Base-by-base conservation (phyloP, 2,888 invertebrate genomes). In the Ligdia adustata region DNA sequence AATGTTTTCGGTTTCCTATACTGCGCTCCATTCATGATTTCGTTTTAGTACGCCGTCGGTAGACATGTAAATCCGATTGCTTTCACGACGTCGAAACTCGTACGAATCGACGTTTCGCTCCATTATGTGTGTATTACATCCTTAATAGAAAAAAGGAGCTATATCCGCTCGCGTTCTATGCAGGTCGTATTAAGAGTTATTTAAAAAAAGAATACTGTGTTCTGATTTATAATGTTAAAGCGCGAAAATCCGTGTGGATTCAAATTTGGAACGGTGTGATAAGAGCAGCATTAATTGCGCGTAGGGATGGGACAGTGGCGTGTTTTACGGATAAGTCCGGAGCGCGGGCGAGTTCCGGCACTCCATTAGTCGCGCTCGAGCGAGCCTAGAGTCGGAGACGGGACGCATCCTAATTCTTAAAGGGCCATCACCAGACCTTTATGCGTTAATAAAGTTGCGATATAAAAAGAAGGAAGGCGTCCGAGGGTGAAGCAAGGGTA, bases 371-470 rank as follows among this genome's bases (percentile, higher is more conserved):
- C 87, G 85, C 60, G 80, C 75, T 80, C 82, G 76, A 79, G 69
- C 74, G 82, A 71, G 75, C 67, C n/a, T 71, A 70, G 72, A 73
- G 71, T 72, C 75, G 77, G 66, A 76, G 72, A 68, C 79, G 83
- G 85, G 86, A 79, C 87, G 86, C 82, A 82, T 88, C 86, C 87
- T 88, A 88, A 89, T 88, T 88, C 89, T 87, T 88, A 83, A 87
- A 82, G 86, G 88, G 82, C 88, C 87, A 90, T 90, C 89, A 82
- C 72, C 71, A 86, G 87, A 86, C 89, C 89, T 90, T 90, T 90
- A 90, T 89, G 79, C 89, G 90, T 89, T 90, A 90, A 90, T 90
- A 90, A 90, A 90, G 88, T 88, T 88, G 87, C 85, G 82, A 89
- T 89, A 89, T 90, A 89, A 90, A 88, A 90, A 89, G 88, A 87